Percentiles rank a stretch among this genome's conserved stretches.
Evolutionary conservation across 2,888 invertebrate genomes (phyloP).

Genomic region (Iphiclides podalirius): DNA sequence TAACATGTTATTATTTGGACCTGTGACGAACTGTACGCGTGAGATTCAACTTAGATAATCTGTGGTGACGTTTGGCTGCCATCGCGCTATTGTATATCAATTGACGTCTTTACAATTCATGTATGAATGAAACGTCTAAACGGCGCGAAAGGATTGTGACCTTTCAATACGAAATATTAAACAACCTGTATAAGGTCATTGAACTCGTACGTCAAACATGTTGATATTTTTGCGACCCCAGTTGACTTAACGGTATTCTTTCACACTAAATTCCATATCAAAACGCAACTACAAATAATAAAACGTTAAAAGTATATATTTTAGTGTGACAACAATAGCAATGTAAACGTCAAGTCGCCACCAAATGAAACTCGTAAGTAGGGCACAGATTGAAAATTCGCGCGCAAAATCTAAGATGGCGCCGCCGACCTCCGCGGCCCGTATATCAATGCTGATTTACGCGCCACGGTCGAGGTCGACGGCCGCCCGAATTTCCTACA

Average conservation of each 20-base stretch:
- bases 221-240: not conserved
- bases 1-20: slow-evolving; percentile 4
- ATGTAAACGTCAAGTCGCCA: no score
- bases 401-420: slow-evolving; percentile 73
- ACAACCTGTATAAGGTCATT: not conserved
- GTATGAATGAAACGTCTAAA: slow-evolving; percentile 5
- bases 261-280: no score
- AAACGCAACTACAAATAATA: no score
- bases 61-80: slow-evolving; percentile 11
- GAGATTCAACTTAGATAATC: slow-evolving; percentile 4
- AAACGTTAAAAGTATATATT: no score
- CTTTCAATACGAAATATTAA: not conserved
- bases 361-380: no score
- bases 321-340: no score
- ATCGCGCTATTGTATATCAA: slow-evolving; percentile 13
- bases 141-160: not conserved
- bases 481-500: slow-evolving; percentile 77
- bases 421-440: slow-evolving; percentile 73
- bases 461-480: slow-evolving; percentile 74
- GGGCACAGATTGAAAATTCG: slow-evolving; percentile 72
- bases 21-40: slow-evolving; percentile 1
- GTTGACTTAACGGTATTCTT: no score
- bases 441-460: slow-evolving; percentile 77
- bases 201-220: not conserved
- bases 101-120: slow-evolving; percentile 8